Evolutionary conservation across 2,888 invertebrate genomes (phyloP), one percentile per base, ranked within the genome.

Genomic region (Brenthis daphne): DNA sequence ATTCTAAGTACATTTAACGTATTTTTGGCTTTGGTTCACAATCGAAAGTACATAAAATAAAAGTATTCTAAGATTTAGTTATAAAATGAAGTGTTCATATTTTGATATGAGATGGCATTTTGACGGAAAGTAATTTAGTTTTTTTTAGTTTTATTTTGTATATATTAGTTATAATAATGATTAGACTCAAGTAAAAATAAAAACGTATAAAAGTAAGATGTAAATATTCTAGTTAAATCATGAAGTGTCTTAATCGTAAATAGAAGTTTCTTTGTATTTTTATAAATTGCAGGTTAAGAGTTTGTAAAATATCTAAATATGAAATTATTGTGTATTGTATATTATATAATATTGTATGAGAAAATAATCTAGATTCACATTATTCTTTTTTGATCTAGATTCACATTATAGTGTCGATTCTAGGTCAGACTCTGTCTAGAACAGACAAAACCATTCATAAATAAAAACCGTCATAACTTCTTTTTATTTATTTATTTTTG

Each of bases 201-300:
- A 24, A 50, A n/a, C 13, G 24, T 56, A 20, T 47, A 2, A 2
- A 48, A 55, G 16, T 70, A 67, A 72, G 75, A 74, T 80, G 78
- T 79, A 79, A 73, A 79, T 78, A 72, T 72, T 70, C 33, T 72
- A 76, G 69, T 79, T 75, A 73, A 76, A 71, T 72, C 57, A 79
- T 73, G 82, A 68, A 86, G 88, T 88, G 88, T 88, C 88, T 88
- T 88, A 87, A 79, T 77, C 71, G 74, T 79, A 80, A 76, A 74
- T 76, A 75, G 75, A 77, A 77, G 80, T 82, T 84, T 77, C 79
- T 82, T 85, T 80, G 85, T 88, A 87, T 87, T 87, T 87, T 87
- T 87, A 82, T 87, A 86, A 85, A 79, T 82, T 79, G 16, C 16
- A 53, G 37, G 43, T 29, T 33, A 6, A n/a, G 5, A 51, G 12